These are phyloP conservation scores for Kudoa iwatai DNA, from an alignment of 30 jellyfish, hydroid and myxozoan genomes.

Conservation along the genomic window DNA sequence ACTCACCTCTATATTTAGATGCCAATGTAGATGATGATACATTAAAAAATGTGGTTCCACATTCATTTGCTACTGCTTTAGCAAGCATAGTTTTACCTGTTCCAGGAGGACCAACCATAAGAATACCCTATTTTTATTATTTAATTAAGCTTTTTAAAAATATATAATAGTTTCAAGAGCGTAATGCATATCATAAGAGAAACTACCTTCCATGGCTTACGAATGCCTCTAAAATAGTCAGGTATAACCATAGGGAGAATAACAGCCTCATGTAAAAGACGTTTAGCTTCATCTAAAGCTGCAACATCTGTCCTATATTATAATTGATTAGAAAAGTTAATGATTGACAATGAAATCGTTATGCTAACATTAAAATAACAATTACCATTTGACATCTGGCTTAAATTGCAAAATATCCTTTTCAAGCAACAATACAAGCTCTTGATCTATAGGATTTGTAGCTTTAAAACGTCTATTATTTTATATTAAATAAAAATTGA, in stretches of 20 bases:
- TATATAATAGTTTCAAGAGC: not conserved
- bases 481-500: no score
- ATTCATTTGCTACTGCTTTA: conserved; percentile 79
- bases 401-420: not conserved
- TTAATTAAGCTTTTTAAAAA: not conserved
- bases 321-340: no score
- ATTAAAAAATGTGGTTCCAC: conserved; percentile 65
- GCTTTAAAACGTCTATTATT: no score
- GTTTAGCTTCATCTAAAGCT: conserved; percentile 36
- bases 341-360: no score
- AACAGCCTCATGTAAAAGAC: conserved; percentile 47
- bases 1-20: conserved; percentile 64
- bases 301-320: conserved; percentile 58
- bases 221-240: conserved; percentile 61
- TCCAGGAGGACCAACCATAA: conserved; percentile 96
- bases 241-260: conserved; percentile 79
- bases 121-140: conserved; percentile 17
- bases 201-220: conserved; percentile 81
- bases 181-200: not conserved
- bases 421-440: not conserved
- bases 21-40: conserved; percentile 66
- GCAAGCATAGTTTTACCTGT: conserved; percentile 88
- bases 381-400: not conserved
- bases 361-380: no score
- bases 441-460: not conserved